Conservation (phyloP, 2,888 invertebrate genomes). For the Drosophila prolongata region DNA sequence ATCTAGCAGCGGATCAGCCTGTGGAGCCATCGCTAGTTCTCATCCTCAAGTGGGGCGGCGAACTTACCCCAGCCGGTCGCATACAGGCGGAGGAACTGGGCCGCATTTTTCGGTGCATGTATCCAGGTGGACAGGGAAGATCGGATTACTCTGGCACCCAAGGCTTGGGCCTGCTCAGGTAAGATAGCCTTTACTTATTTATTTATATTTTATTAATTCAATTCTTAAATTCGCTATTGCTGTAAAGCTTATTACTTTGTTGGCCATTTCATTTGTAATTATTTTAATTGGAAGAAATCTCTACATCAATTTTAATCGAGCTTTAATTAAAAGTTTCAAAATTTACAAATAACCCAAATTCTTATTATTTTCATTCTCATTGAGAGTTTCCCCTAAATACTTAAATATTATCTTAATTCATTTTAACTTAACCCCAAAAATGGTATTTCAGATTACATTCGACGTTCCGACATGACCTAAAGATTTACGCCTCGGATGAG, state of each 20-base stretch:
- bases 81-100: constrained; percentile 99
- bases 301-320: no score
- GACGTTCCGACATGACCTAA: constrained; percentile 99
- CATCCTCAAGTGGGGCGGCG: constrained; percentile 99
- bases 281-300: no score
- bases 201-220: neutral
- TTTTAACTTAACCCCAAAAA: neutral
- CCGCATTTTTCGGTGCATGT: constrained; percentile 99
- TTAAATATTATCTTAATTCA: no score
- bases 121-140: constrained; percentile 98
- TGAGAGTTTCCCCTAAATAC: neutral
- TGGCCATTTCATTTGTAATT: no score
- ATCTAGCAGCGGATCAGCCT: constrained; percentile 88
- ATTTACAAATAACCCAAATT: no score
- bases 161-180: constrained; percentile 95
- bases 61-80: constrained; percentile 98
- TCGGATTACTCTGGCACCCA: constrained; percentile 96
- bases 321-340: no score
- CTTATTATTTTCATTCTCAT: no score
- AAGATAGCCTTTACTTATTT: neutral
- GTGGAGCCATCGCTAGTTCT: constrained; percentile 97
- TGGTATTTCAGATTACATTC: constrained; percentile 90
- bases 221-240: no score
- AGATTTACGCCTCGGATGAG: constrained; percentile 99
- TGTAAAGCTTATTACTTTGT: no score